These are phyloP conservation scores for Oryzias celebensis DNA, from an alignment of 2,113 vertebrate species.

Conservation along the genomic window DNA sequence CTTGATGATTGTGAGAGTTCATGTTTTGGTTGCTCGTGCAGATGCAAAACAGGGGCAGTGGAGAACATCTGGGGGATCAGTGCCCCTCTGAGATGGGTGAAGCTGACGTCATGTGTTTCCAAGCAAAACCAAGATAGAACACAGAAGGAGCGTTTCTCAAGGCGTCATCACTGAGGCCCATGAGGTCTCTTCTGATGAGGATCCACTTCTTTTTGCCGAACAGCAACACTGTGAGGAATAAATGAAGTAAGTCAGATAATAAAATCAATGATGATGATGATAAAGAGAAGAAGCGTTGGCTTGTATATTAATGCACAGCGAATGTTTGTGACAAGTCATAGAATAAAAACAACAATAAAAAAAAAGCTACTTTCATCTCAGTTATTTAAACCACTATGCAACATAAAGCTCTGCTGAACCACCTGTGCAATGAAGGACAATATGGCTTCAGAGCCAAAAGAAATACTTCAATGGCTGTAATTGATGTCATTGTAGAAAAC, in stretches of 20 bases:
- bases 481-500: no score
- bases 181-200: slow-evolving; percentile 32
- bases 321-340: no score
- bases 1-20: slow-evolving; percentile 73
- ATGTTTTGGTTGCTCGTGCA: slow-evolving; percentile 45
- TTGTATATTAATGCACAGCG: no score
- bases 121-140: slow-evolving; percentile 15
- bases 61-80: slow-evolving; percentile 49
- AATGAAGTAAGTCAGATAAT: background rate
- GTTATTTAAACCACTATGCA: no score
- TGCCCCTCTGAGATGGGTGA: slow-evolving; percentile 42
- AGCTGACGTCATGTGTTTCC: slow-evolving; percentile 56
- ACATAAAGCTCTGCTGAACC: no score
- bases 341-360: no score
- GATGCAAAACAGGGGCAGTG: slow-evolving; percentile 23
- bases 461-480: no score
- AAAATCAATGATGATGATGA: background rate
- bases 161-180: background rate
- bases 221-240: slow-evolving; percentile 22
- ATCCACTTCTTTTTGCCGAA: slow-evolving; percentile 16
- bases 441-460: no score
- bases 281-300: no score
- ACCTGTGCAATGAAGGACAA: no score
- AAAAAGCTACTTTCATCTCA: no score
- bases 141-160: background rate